Evolutionary conservation across 2,888 invertebrate species (phyloP), one percentile per base, ranked within the genome.

Genomic region (Brachylomia viminalis): DNA sequence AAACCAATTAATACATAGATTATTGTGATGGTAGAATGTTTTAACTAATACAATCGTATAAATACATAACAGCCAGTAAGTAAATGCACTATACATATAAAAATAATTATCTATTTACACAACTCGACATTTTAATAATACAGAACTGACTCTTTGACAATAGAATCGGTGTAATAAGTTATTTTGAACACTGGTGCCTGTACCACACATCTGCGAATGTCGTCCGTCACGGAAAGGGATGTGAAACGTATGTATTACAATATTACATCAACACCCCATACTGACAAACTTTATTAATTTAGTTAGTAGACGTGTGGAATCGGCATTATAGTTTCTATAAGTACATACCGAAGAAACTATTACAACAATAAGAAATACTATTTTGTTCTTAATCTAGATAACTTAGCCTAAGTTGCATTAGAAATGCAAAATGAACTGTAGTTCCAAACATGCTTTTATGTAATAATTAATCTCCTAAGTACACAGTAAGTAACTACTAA

Each of bases 71-170:
- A 95, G 94, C 93, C 94, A 91, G 93, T 93, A 93, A 93, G 90
- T 95, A 95, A 95, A 95, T 95, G 95, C 95, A 94, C 94, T 95
- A 95, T 93, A 95, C 93, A 95, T 95, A 93, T 89, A 90, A 91
- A 91, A 92, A 90, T 87, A 92, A 91, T 90, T 88, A 90, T 82
- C 91, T 95, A 95, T 95, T 94, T 95, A 95, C 95, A 95, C 85
- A 91, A 87, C 77, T 87, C 85, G 76, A 90, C 88, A 89, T 85
- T 89, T 87, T 89, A 89, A 87, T 89, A 91, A 88, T 88, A 90
- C 91, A 89, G 87, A 88, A 86, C 86, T 87, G 88, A 88, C 87
- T 87, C 88, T 82, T 88, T 91, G 88, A 90, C 77, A 89, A 90
- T 83, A 92, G 88, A 92, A 92, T 90, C 91, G 87, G 88, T 87